Conservation (phyloP, 2,113 vertebrate genomes). For the Capra hircus region DNA sequence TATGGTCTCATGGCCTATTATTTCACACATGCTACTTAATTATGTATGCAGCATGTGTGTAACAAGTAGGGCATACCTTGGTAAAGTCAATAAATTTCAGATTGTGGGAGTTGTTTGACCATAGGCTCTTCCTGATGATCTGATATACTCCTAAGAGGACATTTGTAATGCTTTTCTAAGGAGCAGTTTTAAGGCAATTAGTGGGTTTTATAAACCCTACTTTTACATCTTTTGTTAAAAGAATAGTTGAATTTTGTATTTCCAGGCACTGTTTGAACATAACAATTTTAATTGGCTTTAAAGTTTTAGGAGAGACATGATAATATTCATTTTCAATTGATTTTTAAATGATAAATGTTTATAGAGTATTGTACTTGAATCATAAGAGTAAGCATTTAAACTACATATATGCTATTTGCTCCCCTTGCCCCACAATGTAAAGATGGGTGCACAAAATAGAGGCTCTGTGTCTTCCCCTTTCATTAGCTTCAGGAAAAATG, state of each 20-base stretch:
- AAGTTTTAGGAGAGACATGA: background rate
- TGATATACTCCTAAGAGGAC: background rate
- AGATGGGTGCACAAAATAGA: background rate
- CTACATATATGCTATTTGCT: background rate
- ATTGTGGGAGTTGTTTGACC: background rate
- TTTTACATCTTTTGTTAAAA: background rate
- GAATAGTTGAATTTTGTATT: background rate
- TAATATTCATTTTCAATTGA: background rate
- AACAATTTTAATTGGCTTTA: background rate
- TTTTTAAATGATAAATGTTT: background rate
- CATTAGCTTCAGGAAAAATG: background rate
- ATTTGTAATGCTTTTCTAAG: background rate
- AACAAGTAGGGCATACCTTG: background rate
- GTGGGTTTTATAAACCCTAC: background rate
- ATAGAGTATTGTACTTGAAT: background rate
- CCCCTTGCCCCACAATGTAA: too few relatives aligned
- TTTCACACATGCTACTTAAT: slow-evolving; percentile 20
- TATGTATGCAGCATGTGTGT: background rate
- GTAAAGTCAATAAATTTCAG: background rate
- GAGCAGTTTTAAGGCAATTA: background rate
- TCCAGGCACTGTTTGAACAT: background rate
- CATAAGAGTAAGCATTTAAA: background rate
- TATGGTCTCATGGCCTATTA: background rate
- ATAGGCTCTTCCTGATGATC: background rate
- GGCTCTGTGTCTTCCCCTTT: background rate